These are phyloP conservation scores for Scartelaos histophorus DNA, from an alignment of 2,113 vertebrate genomes.

Conservation along the genomic window DNA sequence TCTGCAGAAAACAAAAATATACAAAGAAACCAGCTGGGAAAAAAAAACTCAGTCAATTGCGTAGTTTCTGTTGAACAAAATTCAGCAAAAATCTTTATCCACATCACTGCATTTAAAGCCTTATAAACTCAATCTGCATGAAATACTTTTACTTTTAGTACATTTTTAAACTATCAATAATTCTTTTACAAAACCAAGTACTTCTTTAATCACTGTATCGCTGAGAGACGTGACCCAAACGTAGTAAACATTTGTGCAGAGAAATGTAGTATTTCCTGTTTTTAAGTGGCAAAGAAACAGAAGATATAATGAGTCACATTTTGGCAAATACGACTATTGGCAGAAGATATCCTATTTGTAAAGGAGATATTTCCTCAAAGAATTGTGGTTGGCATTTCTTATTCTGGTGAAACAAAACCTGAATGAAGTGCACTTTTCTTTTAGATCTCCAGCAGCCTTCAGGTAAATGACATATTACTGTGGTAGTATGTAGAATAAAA, in stretches of 20 bases:
- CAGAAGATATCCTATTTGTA: constrained; percentile 11
- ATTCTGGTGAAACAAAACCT: constrained; percentile 3
- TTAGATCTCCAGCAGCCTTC: background rate
- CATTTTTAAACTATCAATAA: too few relatives aligned
- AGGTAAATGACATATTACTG: background rate
- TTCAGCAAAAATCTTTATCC: too few relatives aligned
- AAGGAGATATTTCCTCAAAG: constrained; percentile 7
- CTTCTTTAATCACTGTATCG: background rate
- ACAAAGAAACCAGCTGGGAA: too few relatives aligned
- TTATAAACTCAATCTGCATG: too few relatives aligned
- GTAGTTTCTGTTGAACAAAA: too few relatives aligned
- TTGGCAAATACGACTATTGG: constrained; percentile 3
- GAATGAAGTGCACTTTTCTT: background rate
- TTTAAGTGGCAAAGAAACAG: background rate
- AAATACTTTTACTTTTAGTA: too few relatives aligned
- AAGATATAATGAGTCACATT: background rate
- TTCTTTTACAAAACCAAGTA: too few relatives aligned
- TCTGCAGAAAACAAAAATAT: too few relatives aligned
- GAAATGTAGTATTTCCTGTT: constrained; percentile 7
- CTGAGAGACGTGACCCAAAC: background rate
- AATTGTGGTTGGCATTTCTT: constrained; percentile 11
- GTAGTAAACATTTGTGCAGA: background rate
- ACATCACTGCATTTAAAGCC: too few relatives aligned
- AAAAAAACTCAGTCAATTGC: too few relatives aligned
- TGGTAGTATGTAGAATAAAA: background rate